Evolutionary conservation across 2,797 vertebrate species (phyloP), one percentile per base, ranked within the genome.

Genomic region (Graptemys geographica): DNA sequence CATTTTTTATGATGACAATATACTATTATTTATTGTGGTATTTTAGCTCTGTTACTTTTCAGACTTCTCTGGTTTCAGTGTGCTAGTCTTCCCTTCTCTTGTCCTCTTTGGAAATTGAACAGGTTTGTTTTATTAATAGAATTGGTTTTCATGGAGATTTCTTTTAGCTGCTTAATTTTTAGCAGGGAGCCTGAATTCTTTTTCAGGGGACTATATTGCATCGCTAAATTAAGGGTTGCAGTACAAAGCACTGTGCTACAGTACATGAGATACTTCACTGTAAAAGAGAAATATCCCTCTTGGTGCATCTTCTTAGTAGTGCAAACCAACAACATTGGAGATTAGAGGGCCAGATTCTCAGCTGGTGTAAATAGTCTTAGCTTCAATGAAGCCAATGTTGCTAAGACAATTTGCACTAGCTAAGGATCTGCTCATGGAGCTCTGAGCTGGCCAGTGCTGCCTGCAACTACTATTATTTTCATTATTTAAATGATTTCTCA

Each of bases 51-150:
- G 6, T 11, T 84, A 1, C 28, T 41, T 27, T 16, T 37, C 44
- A 41, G 1, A 59, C 72, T 41, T 83, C 44, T 93, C 5, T 6
- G 80, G 55, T 93, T 96, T 62, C 84, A 62, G 3, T 28, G 53
- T 16, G 18, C 4, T 92, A 96, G 95, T 90, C 72, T 89, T 86
- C 9, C 74, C 13, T 76, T 27, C 53, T 44, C 55, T 81, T 52
- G 21, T 28, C 12, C 44, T 28, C 25, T 76, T 44, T 49, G 74
- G 44, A 47, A 47, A 76, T 44, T 79, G 90, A 96, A 90, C 59
- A 91, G 83, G 33, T 16, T 87, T 1, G 4, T 90, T 87, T 96
- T 94, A 92, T 96, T 95, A 95, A 93, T 95, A 91, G 91, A 51
- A 95, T 96, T 89, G 90, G 92, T 94, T 92, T 95, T 96, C n/a